Base-by-base conservation (phyloP, 2,797 vertebrate genomes). In the Eulemur coronatus region DNA sequence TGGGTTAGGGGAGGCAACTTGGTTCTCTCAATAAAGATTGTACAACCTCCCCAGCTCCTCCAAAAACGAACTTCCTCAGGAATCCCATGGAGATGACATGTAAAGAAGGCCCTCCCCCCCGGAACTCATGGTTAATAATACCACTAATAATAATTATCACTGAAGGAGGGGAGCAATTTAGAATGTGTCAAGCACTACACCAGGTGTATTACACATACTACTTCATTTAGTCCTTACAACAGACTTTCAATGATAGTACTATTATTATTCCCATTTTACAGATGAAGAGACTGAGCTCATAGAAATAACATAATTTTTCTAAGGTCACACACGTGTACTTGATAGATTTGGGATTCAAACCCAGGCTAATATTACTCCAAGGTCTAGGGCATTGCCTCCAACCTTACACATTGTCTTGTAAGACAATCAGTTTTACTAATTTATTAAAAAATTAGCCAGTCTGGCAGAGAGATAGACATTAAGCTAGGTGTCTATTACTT, bases 1-100 rank as follows among this genome's bases (percentile, higher is more conserved):
- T 0, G n/a, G 30, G 2, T 55, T 81, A 82, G 11, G 59, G 48
- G 28, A 80, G 88, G 30, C 82, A 96, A 88, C 87, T 35, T 70
- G 65, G 28, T 70, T 97, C 7, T 79, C 70, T 91, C 93, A 87
- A 88, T 89, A 96, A 95, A 94, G 84, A 0, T 1, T 12, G 7
- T 7, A 80, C 76, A 70, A 15, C 2, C 1, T 81, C 87, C 28
- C 89, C 72, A 95, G 50, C 28, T 61, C 55, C 28, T 61, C 26
- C 50, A n/a, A n/a, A 55, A 94, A 89, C 41, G 7, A 55, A 41
- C 26, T 33, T 57, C 14, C 73, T 87, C n/a, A 65, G 93, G 85
- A 82, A 26, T 48, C 28, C n/a, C 5, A 14, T 20, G 69, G 38
- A 65, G 50, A 46, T 81, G 61, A 33, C 35, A 26, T 46, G 43